Evolutionary conservation across 2,113 vertebrate genomes (phyloP), one percentile per base, ranked within the genome.

Genomic region (Mandrillus leucophaeus): DNA sequence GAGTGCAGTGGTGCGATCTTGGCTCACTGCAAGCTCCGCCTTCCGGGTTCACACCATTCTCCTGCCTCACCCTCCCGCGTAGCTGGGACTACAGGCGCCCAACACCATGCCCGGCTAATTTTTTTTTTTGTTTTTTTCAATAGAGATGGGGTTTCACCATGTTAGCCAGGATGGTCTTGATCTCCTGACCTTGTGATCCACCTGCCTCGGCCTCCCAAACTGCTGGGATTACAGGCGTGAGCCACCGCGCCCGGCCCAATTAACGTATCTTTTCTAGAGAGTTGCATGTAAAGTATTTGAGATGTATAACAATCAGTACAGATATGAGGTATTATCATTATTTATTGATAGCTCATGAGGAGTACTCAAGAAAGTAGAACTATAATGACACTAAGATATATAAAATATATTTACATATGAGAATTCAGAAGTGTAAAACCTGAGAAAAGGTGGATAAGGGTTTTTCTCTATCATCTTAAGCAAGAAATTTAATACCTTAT

Each of bases 21-120:
- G 52, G 52, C 52, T 20, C 18, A 55, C 18, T 20, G 52, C 18
- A 55, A 55, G 52, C 52, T 55, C 52, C 18, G 2, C 52, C 52
- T 20, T 18, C 18, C 2, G 6, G 52, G 18, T 55, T 55, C 52
- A 55, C 2, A 20, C 52, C 6, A 55, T 20, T 55, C 6, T 55
- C 52, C 52, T 55, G 52, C 52, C 52, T 55, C 52, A 55, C 17
- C 17, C 52, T 55, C 52, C 52, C 0, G 0, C 20, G 52, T 55
- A 20, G 52, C 52, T 20, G 6, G 52, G 52, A 55, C 18, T 55
- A 20, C 18, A 55, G 17, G 52, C 0, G 0, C 52, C 17, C 2
- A 6, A 18, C 52, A 55, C 18, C 18, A 20, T 0, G 6, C 0
- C 52, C 2, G 0, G 52, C 17, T 55, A 55, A 55, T 20, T 20